Evolutionary conservation across 1,140 invertebrate genomes (phyloP).

Genomic region (Drosophila navojoa): DNA sequence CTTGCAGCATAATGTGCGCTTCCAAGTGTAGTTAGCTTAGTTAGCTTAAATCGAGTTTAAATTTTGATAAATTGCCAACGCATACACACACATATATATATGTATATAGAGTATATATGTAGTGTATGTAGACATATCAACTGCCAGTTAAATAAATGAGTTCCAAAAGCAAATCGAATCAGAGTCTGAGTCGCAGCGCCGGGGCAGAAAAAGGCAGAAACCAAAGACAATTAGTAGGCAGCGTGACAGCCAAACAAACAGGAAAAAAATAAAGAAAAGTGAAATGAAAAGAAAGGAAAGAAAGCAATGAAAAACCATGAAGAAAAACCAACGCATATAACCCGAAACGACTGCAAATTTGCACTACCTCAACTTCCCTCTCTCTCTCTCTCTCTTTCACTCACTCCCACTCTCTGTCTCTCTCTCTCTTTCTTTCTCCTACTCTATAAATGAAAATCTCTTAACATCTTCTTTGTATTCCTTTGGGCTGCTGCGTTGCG

Average conservation of each 20-base stretch:
- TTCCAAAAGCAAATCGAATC: constrained; percentile 5
- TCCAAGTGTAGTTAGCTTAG: constrained; percentile 72
- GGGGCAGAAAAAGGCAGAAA: constrained; percentile 68
- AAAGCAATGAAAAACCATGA: background rate
- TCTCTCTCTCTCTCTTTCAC: background rate
- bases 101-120: background rate
- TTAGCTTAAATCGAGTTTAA: constrained; percentile 76
- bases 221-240: constrained; percentile 81
- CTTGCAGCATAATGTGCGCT: constrained; percentile 81
- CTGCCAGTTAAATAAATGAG: constrained; percentile 59
- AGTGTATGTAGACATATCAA: background rate
- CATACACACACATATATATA: constrained; percentile 1
- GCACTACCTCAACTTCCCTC: background rate
- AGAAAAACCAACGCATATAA: constrained; percentile 35
- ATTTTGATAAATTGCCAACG: constrained; percentile 76
- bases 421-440: background rate
- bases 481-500: background rate
- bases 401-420: background rate
- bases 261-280: constrained; percentile 1
- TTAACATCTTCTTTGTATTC: constrained; percentile 20
- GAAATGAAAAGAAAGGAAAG: background rate
- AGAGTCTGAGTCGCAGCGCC: constrained; percentile 6
- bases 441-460: constrained; percentile 13
- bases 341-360: constrained; percentile 59
- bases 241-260: constrained; percentile 40